Conservation (phyloP, 1,140 invertebrate genomes). For the Ceratina japonica region DNA sequence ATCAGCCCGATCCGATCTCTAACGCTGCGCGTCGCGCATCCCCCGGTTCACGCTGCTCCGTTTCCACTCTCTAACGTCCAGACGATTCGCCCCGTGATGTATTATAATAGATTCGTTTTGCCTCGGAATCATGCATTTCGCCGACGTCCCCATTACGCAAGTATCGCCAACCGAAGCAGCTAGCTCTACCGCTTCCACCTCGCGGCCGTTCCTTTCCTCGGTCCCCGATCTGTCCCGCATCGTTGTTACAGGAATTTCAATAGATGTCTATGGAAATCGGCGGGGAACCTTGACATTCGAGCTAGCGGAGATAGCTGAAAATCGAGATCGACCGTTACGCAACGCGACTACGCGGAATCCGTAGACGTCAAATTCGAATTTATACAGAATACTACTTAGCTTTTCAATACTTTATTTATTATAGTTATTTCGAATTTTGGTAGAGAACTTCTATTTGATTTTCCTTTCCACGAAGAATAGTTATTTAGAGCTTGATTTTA, state of each 20-base stretch:
- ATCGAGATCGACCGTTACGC: conserved; percentile 45
- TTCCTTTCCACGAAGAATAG: not conserved
- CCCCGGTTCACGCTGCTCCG: not conserved
- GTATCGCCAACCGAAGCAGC: conserved; percentile 45
- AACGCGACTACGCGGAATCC: not conserved
- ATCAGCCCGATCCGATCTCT: conserved; percentile 67
- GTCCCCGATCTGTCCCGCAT: conserved; percentile 18
- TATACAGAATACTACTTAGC: no score
- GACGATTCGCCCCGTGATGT: conserved; percentile 55
- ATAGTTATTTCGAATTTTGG: no score
- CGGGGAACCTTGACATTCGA: conserved; percentile 64
- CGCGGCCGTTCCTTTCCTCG: conserved; percentile 1
- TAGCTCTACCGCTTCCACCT: conserved; percentile 14
- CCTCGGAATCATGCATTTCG: conserved; percentile 56
- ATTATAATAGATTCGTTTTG: conserved; percentile 65
- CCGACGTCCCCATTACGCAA: conserved; percentile 56
- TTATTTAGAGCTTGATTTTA: not conserved
- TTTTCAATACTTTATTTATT: no score
- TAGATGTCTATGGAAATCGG: conserved; percentile 55
- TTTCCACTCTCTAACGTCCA: conserved; percentile 32
- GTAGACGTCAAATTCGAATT: not conserved
- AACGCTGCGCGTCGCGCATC: conserved; percentile 29
- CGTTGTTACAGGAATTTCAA: conserved; percentile 54
- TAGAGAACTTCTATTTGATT: no score
- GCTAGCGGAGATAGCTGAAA: conserved; percentile 34